phyloP scores from a whole-genome alignment of 2,113 vertebrate species.

The Lates calcarifer region DNA sequence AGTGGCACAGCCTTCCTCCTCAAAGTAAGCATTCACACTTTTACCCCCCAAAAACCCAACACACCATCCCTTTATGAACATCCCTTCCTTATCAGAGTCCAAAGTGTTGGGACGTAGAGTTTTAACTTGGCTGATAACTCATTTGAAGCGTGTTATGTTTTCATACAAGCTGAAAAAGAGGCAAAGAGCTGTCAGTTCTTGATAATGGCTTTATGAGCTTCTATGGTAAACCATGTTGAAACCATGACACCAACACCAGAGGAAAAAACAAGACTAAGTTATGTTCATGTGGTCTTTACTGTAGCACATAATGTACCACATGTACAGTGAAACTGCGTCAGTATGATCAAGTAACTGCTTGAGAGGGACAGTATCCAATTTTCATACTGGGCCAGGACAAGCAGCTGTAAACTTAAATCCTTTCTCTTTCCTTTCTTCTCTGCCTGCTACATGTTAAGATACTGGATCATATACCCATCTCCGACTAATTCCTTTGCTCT shows the following conservation, averaged over 20 bases:
- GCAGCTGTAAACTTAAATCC: not conserved
- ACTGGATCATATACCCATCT: conserved; percentile 54
- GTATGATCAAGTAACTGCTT: not conserved
- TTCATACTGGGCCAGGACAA: not conserved
- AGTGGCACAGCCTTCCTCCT: conserved; percentile 69
- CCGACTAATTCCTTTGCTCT: conserved; percentile 55
- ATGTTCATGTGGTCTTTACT: not conserved
- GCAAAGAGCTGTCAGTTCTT: not conserved
- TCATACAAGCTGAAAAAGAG: not conserved
- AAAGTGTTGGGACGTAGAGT: not conserved
- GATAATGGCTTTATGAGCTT: conserved; percentile 7
- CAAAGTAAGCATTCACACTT: conserved; percentile 55
- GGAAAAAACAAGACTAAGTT: not conserved
- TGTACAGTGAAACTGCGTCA: not conserved
- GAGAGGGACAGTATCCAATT: not conserved
- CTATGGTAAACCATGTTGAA: conserved; percentile 6
- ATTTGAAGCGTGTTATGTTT: not conserved
- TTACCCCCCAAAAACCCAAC: conserved; percentile 33
- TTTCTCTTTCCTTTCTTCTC: conserved; percentile 14
- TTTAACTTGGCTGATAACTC: not conserved
- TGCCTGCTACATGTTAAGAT: conserved; percentile 8
- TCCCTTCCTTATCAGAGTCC: not conserved
- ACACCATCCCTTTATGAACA: conserved; percentile 32
- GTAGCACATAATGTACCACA: not conserved
- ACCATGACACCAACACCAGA: not conserved